Conservation (phyloP, 2,113 vertebrate genomes). For the Aptenodytes forsteri region DNA sequence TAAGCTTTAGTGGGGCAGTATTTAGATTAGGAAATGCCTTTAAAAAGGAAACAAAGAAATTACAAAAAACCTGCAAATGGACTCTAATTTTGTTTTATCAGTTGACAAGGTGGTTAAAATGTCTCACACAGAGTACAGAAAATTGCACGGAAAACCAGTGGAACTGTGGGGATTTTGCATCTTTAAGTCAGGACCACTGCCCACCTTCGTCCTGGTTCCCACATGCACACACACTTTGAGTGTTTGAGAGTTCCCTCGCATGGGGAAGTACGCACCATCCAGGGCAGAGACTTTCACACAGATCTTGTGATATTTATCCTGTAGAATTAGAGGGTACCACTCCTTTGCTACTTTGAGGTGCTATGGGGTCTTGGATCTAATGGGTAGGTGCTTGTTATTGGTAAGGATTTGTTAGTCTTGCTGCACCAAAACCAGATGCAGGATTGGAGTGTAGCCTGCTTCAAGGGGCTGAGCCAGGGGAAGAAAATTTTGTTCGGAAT, state of each 20-base stretch:
- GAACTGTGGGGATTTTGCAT: not conserved
- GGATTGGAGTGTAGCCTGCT: not conserved
- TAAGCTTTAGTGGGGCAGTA: not conserved
- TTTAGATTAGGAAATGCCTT: not conserved
- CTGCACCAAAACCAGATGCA: not conserved
- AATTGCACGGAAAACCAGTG: not conserved
- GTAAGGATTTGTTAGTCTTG: not conserved
- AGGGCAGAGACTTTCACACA: not conserved
- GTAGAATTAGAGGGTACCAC: not conserved
- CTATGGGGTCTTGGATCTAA: not conserved
- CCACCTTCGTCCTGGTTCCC: not conserved
- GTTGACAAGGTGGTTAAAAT: not conserved
- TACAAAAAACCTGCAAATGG: not conserved
- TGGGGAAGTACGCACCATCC: not conserved
- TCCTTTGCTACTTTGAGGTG: not conserved
- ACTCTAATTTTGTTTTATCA: not conserved
- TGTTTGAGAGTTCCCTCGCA: not conserved
- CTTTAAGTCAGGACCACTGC: not conserved
- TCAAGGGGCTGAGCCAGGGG: not conserved
- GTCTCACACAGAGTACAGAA: not conserved
- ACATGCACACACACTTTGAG: fast-evolving
- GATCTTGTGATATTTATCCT: not conserved
- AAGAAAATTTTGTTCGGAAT: not conserved
- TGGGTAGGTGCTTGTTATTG: not conserved
- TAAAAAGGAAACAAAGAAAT: not conserved